Evolutionary conservation across 2,797 vertebrate species (phyloP), one percentile per base, ranked within the genome.

Genomic region (Merluccius polli): DNA sequence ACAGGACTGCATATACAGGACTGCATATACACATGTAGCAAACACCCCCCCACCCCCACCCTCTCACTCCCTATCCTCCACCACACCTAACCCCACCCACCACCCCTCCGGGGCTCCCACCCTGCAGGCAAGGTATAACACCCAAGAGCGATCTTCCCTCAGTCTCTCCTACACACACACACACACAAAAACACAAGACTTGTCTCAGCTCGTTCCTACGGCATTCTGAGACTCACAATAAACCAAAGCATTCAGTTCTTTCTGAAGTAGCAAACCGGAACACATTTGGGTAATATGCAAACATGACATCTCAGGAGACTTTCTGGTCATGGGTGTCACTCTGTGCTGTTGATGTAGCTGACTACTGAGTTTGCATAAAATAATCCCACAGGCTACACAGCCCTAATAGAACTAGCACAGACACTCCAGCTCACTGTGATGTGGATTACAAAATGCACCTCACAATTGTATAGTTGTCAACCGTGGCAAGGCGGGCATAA

Each of bases 161-260:
- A 82, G 12, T 41, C 12, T 12, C 12, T 3, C 12, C 44, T 9
- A 38, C 36, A 38, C 36, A 1, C 36, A 38, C 36, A 38, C 36
- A 38, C 36, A 12, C 36, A 38, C 82, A 73, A 52, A 77, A 84
- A 83, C 74, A 38, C 72, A 33, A 74, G 80, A 81, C 90, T 81
- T 87, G 92, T 86, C 79, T 84, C 88, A 83, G 82, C 92, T 83
- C 10, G 90, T 85, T 79, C 74, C 36, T 65, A 65, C 72, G 72
- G 78, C 79, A 73, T 59, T 59, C 52, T 59, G 21, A 10, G 21
- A 59, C 2, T 41, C 38, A 15, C 2, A 41, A 12, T 13, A 41
- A 15, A 48, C 16, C 18, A 18, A 18, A 48, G 44, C 44, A 48
- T 52, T 52, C 18, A 5, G 4, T 52, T 21, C 21, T 5, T 52